phyloP scores from a whole-genome alignment of 2,797 vertebrate species.

The Coregonus suidteri region DNA sequence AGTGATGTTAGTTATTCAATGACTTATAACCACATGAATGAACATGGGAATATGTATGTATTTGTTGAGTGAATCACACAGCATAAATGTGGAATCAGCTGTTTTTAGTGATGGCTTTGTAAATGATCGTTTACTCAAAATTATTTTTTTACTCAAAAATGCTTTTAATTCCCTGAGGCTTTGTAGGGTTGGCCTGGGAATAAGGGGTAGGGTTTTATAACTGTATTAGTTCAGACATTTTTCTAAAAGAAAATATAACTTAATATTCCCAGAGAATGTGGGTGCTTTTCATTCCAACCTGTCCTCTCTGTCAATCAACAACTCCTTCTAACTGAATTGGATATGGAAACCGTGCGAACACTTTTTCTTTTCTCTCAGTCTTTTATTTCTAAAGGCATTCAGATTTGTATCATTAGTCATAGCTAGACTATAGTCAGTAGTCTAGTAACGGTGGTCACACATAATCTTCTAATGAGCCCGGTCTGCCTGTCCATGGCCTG shows the following conservation, averaged over 20 bases:
- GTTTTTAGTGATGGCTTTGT: not conserved
- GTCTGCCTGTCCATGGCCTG: not conserved
- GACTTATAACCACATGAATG: not conserved
- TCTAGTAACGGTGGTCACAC: slow-evolving; percentile 1
- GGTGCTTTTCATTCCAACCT: not conserved
- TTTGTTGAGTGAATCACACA: not conserved
- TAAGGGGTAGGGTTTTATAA: too few species aligned
- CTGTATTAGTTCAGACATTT: not conserved
- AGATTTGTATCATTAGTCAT: not conserved
- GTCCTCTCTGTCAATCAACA: not conserved
- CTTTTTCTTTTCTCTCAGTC: not conserved
- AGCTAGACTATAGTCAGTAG: not conserved
- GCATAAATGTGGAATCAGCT: not conserved
- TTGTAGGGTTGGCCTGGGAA: not conserved
- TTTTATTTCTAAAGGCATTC: not conserved
- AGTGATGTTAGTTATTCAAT: not conserved
- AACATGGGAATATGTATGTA: not conserved
- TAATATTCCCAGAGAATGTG: not conserved
- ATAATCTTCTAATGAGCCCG: not conserved
- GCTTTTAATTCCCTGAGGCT: not conserved
- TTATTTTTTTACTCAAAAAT: too few species aligned
- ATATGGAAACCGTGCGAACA: not conserved
- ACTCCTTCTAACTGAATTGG: not conserved
- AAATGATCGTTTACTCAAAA: not conserved
- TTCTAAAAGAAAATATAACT: not conserved